These are phyloP conservation scores for Phallusia fumigata DNA, from an alignment of 23 tunicate species.

Conservation along the genomic window DNA sequence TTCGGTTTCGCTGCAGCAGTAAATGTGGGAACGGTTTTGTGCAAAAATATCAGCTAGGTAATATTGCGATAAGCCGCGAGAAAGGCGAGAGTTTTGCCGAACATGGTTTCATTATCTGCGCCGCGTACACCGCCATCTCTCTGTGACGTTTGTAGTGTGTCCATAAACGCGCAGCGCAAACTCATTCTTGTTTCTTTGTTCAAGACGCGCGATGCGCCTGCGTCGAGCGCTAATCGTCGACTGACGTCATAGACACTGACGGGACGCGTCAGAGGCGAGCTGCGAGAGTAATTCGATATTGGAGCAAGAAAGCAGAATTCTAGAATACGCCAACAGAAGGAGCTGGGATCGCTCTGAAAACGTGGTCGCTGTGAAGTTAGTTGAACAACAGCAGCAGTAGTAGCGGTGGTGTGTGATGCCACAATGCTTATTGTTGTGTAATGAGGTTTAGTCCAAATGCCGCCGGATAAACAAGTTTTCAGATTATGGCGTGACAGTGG, in stretches of 20 bases:
- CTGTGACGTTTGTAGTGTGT: constrained; percentile 22
- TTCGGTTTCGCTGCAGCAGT: no score
- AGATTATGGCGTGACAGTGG: no score
- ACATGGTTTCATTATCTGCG: not conserved
- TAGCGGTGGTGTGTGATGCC: no score
- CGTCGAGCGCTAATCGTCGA: constrained; percentile 24
- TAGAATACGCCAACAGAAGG: not conserved
- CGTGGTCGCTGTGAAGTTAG: not conserved
- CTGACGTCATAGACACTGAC: constrained; percentile 39
- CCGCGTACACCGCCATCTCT: not conserved
- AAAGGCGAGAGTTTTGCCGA: not conserved
- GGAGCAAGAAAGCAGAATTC: not conserved
- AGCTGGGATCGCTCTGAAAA: not conserved
- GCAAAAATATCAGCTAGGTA: no score
- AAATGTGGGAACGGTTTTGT: no score
- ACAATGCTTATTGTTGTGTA: no score
- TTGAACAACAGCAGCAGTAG: no score
- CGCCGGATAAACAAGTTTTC: no score
- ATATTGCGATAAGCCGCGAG: no score
- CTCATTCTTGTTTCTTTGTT: not conserved
- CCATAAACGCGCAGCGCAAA: not conserved
- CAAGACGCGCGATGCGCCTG: constrained; percentile 4
- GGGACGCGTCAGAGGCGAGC: constrained; percentile 29
- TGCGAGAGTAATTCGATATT: not conserved
- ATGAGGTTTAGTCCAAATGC: no score